These are phyloP conservation scores for Parotocinclus haroldoi DNA, from an alignment of 2,797 vertebrate species.

Conservation along the genomic window DNA sequence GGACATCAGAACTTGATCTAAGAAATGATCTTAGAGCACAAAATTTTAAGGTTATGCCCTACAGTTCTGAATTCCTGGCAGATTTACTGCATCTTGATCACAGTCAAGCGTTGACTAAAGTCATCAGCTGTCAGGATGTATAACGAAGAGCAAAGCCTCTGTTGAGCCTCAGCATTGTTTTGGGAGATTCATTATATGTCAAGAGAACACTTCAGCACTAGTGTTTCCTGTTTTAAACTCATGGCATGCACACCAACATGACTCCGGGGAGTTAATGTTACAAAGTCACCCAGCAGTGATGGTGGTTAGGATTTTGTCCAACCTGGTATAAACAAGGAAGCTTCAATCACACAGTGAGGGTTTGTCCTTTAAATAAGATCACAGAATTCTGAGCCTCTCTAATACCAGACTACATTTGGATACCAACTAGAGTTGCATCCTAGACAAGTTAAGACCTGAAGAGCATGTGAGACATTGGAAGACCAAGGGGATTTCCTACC, in stretches of 20 bases:
- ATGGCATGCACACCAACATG: not conserved
- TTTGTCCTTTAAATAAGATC: constrained; percentile 1
- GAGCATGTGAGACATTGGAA: not conserved
- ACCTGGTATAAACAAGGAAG: constrained; percentile 1
- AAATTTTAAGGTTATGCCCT: no score
- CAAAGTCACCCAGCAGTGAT: constrained; percentile 2
- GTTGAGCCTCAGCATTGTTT: constrained; percentile 16
- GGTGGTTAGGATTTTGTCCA: constrained; percentile 6
- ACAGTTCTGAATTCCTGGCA: not conserved
- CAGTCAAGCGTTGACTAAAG: not conserved
- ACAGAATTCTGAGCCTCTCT: not conserved
- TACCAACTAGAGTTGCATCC: not conserved
- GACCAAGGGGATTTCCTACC: constrained; percentile 16
- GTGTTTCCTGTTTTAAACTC: constrained; percentile 1
- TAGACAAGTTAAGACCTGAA: not conserved
- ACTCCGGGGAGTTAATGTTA: constrained; percentile 13
- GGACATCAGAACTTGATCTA: no score
- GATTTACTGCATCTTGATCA: not conserved
- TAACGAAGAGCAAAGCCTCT: constrained; percentile 10
- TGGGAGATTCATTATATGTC: constrained; percentile 14
- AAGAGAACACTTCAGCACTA: constrained; percentile 4
- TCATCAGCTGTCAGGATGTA: not conserved
- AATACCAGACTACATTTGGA: constrained; percentile 3
- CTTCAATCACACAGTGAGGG: not conserved
- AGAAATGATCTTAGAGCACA: no score